phyloP scores from a whole-genome alignment of 2,113 vertebrate genomes.

The Notiomystis cincta region DNA sequence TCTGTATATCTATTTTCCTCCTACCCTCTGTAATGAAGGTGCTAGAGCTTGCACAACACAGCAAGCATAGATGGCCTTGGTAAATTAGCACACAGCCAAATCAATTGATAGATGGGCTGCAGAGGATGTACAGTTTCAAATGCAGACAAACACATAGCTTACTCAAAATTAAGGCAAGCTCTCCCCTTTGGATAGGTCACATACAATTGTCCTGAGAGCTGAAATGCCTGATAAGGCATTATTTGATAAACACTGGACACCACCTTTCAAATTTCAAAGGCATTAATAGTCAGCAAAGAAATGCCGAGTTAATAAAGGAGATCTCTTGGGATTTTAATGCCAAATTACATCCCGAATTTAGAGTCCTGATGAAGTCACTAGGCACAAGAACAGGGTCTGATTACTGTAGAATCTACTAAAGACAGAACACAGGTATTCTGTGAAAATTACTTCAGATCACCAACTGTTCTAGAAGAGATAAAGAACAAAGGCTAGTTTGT shows the following conservation, averaged over 20 bases:
- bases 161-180: neutral
- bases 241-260: neutral
- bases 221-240: neutral
- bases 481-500: neutral
- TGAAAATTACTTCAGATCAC: neutral
- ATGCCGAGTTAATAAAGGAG: neutral
- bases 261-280: neutral
- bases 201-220: neutral
- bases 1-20: neutral
- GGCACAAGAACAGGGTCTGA: neutral
- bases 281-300: neutral
- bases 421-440: neutral
- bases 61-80: neutral
- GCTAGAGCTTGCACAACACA: neutral
- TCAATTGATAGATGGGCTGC: neutral
- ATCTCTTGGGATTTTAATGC: neutral
- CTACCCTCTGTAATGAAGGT: neutral
- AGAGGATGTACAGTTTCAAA: neutral
- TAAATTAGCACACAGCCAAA: neutral
- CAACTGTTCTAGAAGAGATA: neutral
- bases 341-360: neutral
- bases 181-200: neutral
- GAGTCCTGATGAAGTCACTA: neutral
- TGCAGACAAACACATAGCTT: neutral
- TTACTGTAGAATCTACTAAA: neutral